Percentiles rank a stretch among this genome's conserved stretches.
Conservation (phyloP, 2,888 invertebrate species). For the Dioctria linearis region DNA sequence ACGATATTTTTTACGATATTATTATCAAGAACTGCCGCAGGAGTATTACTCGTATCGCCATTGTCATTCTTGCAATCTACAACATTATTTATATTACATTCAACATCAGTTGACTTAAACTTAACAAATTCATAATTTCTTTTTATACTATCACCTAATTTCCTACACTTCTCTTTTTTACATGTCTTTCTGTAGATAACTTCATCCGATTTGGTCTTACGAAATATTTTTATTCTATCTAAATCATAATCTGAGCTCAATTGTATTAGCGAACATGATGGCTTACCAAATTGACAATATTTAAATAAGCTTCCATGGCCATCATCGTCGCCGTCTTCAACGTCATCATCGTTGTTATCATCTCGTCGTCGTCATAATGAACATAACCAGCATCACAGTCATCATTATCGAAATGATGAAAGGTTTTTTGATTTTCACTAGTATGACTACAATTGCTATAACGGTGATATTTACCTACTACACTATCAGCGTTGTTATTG, state of each 20-base stretch:
- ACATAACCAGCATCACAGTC: not conserved
- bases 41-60: not conserved
- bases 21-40: not conserved
- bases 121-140: constrained; percentile 25
- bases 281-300: constrained; percentile 51
- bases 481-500: constrained; percentile 55
- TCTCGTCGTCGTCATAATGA: not conserved
- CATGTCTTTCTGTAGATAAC: constrained; percentile 44
- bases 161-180: not conserved
- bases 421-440: not conserved
- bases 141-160: constrained; percentile 10
- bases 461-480: constrained; percentile 52
- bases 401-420: not conserved
- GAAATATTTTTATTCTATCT: constrained; percentile 54
- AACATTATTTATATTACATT: constrained; percentile 27
- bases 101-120: constrained; percentile 27
- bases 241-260: constrained; percentile 53
- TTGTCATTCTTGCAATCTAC: constrained; percentile 17
- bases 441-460: constrained; percentile 49
- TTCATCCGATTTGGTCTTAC: constrained; percentile 56
- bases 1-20: constrained; percentile 19
- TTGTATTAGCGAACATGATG: constrained; percentile 55
- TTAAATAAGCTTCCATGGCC: constrained; percentile 24
- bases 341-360: not conserved
- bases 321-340: not conserved